Conservation (phyloP, 2,888 invertebrate species). For the Drosophila aldrichi region DNA sequence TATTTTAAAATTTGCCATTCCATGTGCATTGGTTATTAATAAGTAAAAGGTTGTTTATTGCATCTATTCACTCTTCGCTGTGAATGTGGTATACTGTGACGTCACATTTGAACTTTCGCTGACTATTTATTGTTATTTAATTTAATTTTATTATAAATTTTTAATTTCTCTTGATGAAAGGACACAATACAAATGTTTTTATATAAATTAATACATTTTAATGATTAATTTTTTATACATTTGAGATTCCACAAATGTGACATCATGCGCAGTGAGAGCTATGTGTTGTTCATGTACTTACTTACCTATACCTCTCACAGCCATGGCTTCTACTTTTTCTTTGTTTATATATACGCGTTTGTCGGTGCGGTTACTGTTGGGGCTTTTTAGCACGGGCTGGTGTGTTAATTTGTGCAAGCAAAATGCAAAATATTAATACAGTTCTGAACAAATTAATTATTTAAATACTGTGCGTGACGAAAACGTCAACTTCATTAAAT, state of each 20-base stretch:
- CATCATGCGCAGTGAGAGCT: slow-evolving; percentile 56
- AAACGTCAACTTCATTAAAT: slow-evolving; percentile 25
- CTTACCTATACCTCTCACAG: slow-evolving; percentile 36
- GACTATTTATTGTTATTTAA: not conserved
- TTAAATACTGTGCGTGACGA: slow-evolving; percentile 23
- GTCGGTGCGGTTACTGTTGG: slow-evolving; percentile 58
- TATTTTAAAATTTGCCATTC: slow-evolving; percentile 5
- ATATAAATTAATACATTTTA: not conserved
- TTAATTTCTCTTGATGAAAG: too few relatives aligned
- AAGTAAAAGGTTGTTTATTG: slow-evolving; percentile 27
- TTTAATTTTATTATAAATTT: not conserved
- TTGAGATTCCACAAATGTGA: slow-evolving; percentile 26
- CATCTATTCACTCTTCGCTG: not conserved
- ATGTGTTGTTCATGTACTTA: slow-evolving; percentile 15
- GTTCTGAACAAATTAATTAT: slow-evolving; percentile 40
- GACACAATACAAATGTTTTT: too few relatives aligned
- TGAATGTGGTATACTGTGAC: slow-evolving; percentile 22
- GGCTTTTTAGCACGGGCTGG: slow-evolving; percentile 34
- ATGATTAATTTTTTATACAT: not conserved
- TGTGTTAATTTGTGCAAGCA: slow-evolving; percentile 53
- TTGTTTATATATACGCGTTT: slow-evolving; percentile 67
- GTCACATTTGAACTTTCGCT: slow-evolving; percentile 17
- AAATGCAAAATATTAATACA: slow-evolving; percentile 47
- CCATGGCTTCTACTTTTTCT: slow-evolving; percentile 62
- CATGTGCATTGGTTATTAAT: slow-evolving; percentile 2